These are phyloP conservation scores for Numenius phaeopus DNA, from an alignment of 2,797 vertebrate species.

Conservation along the genomic window DNA sequence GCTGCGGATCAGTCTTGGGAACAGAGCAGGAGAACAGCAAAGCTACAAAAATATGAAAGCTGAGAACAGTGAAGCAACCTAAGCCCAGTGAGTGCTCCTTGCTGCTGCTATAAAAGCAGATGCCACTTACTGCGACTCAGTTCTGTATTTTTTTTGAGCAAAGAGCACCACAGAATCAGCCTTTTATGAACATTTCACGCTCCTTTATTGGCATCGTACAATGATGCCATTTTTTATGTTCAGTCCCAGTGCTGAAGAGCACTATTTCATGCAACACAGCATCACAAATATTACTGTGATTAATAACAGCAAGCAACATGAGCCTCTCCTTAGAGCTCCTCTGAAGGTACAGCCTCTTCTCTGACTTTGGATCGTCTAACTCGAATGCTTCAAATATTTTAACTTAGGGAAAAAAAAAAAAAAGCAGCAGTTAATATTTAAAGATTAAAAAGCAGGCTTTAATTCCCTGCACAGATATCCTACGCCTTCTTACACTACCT, in stretches of 20 bases:
- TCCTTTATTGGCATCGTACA: not conserved
- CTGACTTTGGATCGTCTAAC: not conserved
- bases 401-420: not conserved
- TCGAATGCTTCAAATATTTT: not conserved
- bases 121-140: not conserved
- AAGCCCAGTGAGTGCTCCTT: not conserved
- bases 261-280: not conserved
- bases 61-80: not conserved
- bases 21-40: not conserved
- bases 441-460: not conserved
- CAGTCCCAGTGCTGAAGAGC: not conserved
- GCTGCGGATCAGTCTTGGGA: not conserved
- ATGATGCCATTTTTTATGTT: not conserved
- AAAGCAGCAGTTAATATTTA: not conserved
- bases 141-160: not conserved
- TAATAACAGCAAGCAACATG: not conserved
- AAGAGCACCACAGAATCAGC: not conserved
- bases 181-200: not conserved
- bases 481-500: not conserved
- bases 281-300: not conserved
- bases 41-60: not conserved
- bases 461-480: not conserved
- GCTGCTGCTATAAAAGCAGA: not conserved
- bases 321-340: not conserved
- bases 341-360: not conserved